These are phyloP conservation scores for Pseudochaenichthys georgianus DNA, from an alignment of 2,797 vertebrate genomes.

Conservation along the genomic window DNA sequence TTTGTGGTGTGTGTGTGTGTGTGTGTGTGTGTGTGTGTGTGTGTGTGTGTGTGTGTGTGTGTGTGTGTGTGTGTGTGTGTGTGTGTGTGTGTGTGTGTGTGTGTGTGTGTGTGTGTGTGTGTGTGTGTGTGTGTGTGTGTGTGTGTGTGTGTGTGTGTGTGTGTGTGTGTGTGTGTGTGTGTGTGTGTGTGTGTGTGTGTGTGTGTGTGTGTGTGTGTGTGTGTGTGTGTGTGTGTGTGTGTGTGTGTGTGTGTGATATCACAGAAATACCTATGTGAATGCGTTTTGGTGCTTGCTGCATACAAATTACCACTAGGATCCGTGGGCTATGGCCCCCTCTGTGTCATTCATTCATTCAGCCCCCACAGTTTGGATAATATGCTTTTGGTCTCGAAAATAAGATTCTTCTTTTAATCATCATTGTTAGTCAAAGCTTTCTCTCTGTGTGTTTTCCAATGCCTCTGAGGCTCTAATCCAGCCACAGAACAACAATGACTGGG, in stretches of 20 bases:
- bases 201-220: no score
- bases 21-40: no score
- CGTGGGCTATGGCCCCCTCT: no score
- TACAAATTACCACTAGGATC: no score
- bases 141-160: slow-evolving; percentile 9
- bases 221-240: no score
- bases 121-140: slow-evolving; percentile 3
- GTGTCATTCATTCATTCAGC: slow-evolving; percentile 5
- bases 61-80: slow-evolving; percentile 6
- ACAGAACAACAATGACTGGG: slow-evolving; percentile 20
- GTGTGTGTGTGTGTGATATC: no score
- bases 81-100: slow-evolving; percentile 10
- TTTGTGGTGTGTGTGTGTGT: slow-evolving; percentile 21
- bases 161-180: slow-evolving; percentile 8
- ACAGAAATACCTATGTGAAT: no score
- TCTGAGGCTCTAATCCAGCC: slow-evolving; percentile 30
- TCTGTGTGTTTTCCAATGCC: slow-evolving; percentile 17
- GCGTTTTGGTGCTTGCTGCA: no score
- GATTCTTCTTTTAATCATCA: slow-evolving; percentile 42
- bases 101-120: not conserved
- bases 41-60: not conserved
- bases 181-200: not conserved
- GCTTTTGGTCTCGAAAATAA: slow-evolving; percentile 42
- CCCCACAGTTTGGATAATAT: slow-evolving; percentile 42
- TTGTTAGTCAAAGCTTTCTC: slow-evolving; percentile 38